Percentiles rank a stretch among this genome's conserved stretches.
Evolutionary conservation across 2,113 vertebrate genomes (phyloP).

Genomic region (Sprattus sprattus): DNA sequence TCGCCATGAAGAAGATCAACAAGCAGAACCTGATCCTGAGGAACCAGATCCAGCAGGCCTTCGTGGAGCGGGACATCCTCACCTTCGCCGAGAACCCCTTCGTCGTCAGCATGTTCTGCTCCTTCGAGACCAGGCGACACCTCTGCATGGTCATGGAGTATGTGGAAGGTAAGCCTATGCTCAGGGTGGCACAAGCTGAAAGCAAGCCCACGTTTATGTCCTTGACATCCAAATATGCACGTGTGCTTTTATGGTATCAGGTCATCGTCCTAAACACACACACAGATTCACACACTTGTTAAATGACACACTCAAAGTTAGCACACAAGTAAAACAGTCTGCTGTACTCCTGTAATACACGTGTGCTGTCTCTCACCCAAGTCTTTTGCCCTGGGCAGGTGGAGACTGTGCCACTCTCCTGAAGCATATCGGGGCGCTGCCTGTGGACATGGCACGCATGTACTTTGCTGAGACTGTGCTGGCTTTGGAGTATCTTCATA

Average conservation of each 20-base stretch:
- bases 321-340: no score
- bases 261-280: no score
- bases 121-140: constrained; percentile 93
- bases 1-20: constrained; percentile 99
- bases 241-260: no score
- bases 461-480: constrained; percentile 97
- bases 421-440: constrained; percentile 93
- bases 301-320: no score
- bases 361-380: no score
- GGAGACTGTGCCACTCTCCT: constrained; percentile 95
- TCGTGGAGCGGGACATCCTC: constrained; percentile 94
- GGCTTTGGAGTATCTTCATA: constrained; percentile 93
- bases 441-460: constrained; percentile 93
- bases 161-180: constrained; percentile 83
- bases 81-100: constrained; percentile 97
- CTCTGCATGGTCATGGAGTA: constrained; percentile 99
- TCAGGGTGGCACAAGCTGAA: background rate
- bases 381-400: constrained; percentile 65
- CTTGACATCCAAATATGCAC: background rate
- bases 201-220: background rate
- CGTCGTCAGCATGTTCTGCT: constrained; percentile 98
- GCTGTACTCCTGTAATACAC: no score
- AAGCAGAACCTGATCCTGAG: constrained; percentile 96
- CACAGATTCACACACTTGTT: no score
- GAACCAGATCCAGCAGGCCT: constrained; percentile 98